These are phyloP conservation scores for Phycodurus eques DNA, from an alignment of 2,113 vertebrate genomes.

Conservation along the genomic window DNA sequence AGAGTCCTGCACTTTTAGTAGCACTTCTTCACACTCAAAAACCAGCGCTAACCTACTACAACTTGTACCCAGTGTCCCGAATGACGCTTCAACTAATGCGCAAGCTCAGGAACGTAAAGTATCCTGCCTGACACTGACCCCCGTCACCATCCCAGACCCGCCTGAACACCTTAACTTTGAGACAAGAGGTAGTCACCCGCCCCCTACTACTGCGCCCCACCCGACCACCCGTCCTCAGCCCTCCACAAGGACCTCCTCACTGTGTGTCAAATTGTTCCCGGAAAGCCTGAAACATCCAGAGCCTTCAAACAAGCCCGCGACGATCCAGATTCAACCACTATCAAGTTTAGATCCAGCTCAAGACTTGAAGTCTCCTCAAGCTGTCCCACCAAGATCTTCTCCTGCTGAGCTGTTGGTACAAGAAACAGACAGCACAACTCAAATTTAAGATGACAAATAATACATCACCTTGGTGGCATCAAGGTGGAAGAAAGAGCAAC, in stretches of 20 bases:
- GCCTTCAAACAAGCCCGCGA: conserved; percentile 59
- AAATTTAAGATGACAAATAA: background rate
- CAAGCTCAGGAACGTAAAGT: conserved; percentile 79
- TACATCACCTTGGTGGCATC: conserved; percentile 11
- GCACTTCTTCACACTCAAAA: conserved; percentile 75
- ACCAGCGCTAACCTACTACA: conserved; percentile 50
- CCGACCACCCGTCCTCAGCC: conserved; percentile 26
- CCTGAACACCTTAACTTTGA: conserved; percentile 61
- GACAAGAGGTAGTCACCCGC: conserved; percentile 39
- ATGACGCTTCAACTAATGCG: conserved; percentile 60
- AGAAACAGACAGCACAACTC: background rate
- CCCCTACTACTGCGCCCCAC: conserved; percentile 21
- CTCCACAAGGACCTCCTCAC: conserved; percentile 76
- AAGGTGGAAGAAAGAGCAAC: conserved; percentile 22
- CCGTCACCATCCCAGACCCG: conserved; percentile 73
- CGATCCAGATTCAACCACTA: conserved; percentile 41
- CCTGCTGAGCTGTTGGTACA: conserved; percentile 68
- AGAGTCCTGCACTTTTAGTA: conserved; percentile 73
- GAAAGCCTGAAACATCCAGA: conserved; percentile 61
- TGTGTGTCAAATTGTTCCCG: conserved; percentile 80
- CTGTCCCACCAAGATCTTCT: conserved; percentile 67
- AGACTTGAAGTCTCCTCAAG: conserved; percentile 34
- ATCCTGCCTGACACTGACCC: conserved; percentile 83
- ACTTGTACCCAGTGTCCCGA: conserved; percentile 24
- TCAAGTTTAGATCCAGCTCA: conserved; percentile 36